Percentiles rank a stretch among this genome's conserved stretches.
Conservation (phyloP, 2,797 vertebrate genomes). For the Sebastolobus alascanus region DNA sequence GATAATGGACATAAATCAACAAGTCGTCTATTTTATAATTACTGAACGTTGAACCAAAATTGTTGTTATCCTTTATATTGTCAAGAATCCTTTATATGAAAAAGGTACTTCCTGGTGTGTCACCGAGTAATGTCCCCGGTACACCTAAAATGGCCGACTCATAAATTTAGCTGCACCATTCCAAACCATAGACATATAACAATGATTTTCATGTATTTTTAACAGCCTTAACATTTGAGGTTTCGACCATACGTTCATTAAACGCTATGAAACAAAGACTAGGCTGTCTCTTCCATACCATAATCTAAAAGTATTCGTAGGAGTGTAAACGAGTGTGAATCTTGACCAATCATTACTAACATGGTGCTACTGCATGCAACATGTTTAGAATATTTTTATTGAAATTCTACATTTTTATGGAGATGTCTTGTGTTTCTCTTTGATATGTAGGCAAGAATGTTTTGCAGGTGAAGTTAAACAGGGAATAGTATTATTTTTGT, state of each 20-base stretch:
- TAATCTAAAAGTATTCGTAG: not conserved
- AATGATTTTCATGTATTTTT: not conserved
- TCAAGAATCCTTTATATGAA: not conserved
- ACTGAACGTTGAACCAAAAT: fast-evolving
- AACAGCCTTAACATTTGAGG: not conserved
- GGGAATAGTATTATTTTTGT: not conserved
- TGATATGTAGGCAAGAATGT: not conserved
- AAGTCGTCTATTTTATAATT: fast-evolving
- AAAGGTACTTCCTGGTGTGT: constrained; percentile 45
- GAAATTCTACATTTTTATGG: not conserved
- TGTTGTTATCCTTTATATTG: not conserved
- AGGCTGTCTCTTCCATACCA: fast-evolving
- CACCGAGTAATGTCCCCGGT: constrained; percentile 40
- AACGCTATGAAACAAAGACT: not conserved
- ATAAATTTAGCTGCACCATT: not conserved
- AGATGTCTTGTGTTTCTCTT: not conserved
- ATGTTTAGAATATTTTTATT: not conserved
- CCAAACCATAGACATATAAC: not conserved
- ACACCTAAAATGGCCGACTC: constrained; percentile 80
- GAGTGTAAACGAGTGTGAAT: not conserved
- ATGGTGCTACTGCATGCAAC: constrained; percentile 8
- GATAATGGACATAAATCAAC: not conserved
- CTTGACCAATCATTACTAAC: not conserved
- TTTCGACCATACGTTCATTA: not conserved
- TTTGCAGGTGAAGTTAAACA: not conserved